Base-by-base conservation (phyloP, 2,888 invertebrate species). In the Podabrus alpinus region DNA sequence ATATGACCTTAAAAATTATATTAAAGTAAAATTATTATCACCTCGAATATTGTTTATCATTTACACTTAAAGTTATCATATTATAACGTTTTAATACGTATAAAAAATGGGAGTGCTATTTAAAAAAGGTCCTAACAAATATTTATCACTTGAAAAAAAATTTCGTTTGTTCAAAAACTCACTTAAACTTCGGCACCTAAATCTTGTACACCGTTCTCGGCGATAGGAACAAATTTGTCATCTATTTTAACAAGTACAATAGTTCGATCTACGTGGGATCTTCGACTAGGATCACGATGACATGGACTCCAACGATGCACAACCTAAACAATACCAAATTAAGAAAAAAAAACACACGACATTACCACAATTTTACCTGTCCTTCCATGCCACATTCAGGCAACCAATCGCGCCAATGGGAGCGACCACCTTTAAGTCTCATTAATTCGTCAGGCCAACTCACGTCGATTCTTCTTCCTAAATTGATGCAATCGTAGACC, bases 301-400 rank as follows among this genome's bases (percentile, higher is more conserved):
- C 94, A 95, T 0, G 98, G 98, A 59, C 93, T 92, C 98, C 98
- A 98, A 80, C 94, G 94, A 87, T 98, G 98, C 10, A 98, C 97
- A 71, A 96, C 94, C 91, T 94, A 85, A 15, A n/a, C 17, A 71
- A n/a, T 66, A 71, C 11, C 9, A 66, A 19, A 62, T 64, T 45
- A 69, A 25, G 11, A n/a, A 24, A 24, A 15, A n/a, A 66, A 45
- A 29, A 25, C 9, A 62, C 17, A 15, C 45, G n/a, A 70, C 13
- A 59, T 71, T 15, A 59, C 9, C 15, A 59, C n/a, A 0, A 0
- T 80, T 88, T 86, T 80, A 95, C 93, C 85, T 92, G 90, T 76
- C 98, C 98, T 82, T 97, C 96, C 97, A 97, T 97, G 10, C 97
- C 97, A 13, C 93, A 92, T 79, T 92, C 91, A 0, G 98, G 97